Evolutionary conservation across 2,113 vertebrate genomes (phyloP), one percentile per base, ranked within the genome.

Genomic region (Andinoacara biseriatus): DNA sequence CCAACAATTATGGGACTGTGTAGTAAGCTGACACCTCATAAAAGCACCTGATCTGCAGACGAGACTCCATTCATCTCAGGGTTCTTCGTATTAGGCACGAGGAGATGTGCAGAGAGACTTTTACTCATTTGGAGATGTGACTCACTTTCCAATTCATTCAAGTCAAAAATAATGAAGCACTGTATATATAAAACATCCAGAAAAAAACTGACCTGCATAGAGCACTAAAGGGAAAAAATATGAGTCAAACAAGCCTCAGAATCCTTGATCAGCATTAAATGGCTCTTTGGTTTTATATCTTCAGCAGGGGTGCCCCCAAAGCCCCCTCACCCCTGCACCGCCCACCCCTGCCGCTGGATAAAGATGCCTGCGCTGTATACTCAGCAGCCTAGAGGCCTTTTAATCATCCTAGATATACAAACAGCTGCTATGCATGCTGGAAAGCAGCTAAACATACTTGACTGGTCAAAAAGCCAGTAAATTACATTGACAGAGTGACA

Each of bases 401-500:
- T 91, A 90, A 93, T 92, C 90, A 90, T 76, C 63, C 76, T 24
- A 46, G 79, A 92, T 82, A 87, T 38, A 84, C 92, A 92, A 94
- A 94, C 94, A 94, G 89, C 94, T 92, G 93, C 82, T 24, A 4
- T 18, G 24, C 86, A 75, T 74, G 82, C 90, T 58, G 78, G 90
- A 78, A 83, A 79, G 87, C 95, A 94, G 95, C 93, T 96, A 94
- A 98, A 96, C 95, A 94, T 95, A 97, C 95, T 96, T 96, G 95
- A 96, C 96, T 97, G 97, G 97, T 97, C 97, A 97, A 96, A 97
- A 97, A 93, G 96, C 83, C 95, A 96, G 96, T 97, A 97, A 98
- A 98, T 98, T 96, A 97, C 96, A 83, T 81, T 95, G 95, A 96
- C 96, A 97, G 96, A 97, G 96, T 97, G 98, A 97, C 97, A 98